phyloP scores from a whole-genome alignment of 2,113 vertebrate genomes.

The Syngnathus typhle region DNA sequence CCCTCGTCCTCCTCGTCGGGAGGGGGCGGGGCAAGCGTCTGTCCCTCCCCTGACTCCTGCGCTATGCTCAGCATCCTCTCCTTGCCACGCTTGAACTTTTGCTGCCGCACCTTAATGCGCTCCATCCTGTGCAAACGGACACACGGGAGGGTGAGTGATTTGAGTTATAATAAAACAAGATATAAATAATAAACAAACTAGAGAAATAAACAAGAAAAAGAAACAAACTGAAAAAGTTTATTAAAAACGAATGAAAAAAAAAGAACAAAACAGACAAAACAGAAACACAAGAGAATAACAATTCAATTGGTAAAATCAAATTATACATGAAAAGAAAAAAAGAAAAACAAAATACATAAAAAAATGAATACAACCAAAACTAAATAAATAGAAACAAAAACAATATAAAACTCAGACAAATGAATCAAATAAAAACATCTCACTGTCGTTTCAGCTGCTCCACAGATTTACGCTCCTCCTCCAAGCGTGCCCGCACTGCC shows the following conservation, averaged over 20 bases:
- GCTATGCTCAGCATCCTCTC: constrained; percentile 88
- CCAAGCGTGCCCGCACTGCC: constrained; percentile 90
- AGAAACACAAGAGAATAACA: background rate
- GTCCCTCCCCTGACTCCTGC: constrained; percentile 85
- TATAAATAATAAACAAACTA: background rate
- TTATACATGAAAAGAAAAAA: background rate
- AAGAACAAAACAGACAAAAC: background rate
- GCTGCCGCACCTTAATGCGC: constrained; percentile 93
- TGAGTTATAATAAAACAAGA: background rate
- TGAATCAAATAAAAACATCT: constrained; percentile 44
- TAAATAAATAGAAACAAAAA: background rate
- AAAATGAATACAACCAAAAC: background rate
- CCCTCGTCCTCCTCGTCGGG: constrained; percentile 87
- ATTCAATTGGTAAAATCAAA: background rate
- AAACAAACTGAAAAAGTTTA: background rate
- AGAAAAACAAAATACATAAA: background rate
- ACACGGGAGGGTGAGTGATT: background rate
- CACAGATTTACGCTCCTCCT: constrained; percentile 97
- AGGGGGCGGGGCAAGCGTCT: constrained; percentile 67
- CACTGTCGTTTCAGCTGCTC: constrained; percentile 98
- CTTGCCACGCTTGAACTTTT: constrained; percentile 97
- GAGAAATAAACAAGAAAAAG: background rate
- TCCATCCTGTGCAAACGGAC: constrained; percentile 80
- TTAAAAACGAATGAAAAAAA: background rate
- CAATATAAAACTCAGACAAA: background rate